These are phyloP conservation scores for Cyclura pinguis DNA, from an alignment of 2,797 vertebrate species.

Conservation along the genomic window DNA sequence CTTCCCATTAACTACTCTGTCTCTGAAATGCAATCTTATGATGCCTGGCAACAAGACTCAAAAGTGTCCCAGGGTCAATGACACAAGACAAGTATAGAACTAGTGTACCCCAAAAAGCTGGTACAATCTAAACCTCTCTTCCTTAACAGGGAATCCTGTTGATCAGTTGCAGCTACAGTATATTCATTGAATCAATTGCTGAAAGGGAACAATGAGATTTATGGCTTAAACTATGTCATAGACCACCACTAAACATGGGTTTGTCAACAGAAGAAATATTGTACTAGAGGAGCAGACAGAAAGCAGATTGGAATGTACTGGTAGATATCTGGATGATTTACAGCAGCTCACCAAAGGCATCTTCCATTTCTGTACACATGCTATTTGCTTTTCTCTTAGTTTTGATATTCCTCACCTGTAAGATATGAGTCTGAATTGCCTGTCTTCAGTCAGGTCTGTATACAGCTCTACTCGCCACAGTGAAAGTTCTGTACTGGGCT, in stretches of 20 bases:
- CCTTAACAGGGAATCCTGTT: too few species aligned
- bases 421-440: not conserved
- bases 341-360: too few species aligned
- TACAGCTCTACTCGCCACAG: not conserved
- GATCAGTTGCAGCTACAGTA: too few species aligned
- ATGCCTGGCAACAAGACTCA: not conserved
- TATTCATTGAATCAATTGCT: too few species aligned
- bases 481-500: not conserved
- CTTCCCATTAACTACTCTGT: not conserved
- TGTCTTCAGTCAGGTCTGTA: not conserved
- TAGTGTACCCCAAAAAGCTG: not conserved
- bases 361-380: too few species aligned
- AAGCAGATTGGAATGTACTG: too few species aligned
- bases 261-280: not conserved
- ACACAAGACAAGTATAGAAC: not conserved
- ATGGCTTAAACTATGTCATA: not conserved
- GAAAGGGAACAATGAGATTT: too few species aligned
- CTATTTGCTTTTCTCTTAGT: too few species aligned
- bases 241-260: not conserved
- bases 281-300: not conserved
- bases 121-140: not conserved
- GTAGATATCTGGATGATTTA: too few species aligned
- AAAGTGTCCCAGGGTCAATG: not conserved
- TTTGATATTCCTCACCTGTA: too few species aligned
- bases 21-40: not conserved